phyloP scores from a whole-genome alignment of 2,113 vertebrate genomes.

The Calonectris borealis region DNA sequence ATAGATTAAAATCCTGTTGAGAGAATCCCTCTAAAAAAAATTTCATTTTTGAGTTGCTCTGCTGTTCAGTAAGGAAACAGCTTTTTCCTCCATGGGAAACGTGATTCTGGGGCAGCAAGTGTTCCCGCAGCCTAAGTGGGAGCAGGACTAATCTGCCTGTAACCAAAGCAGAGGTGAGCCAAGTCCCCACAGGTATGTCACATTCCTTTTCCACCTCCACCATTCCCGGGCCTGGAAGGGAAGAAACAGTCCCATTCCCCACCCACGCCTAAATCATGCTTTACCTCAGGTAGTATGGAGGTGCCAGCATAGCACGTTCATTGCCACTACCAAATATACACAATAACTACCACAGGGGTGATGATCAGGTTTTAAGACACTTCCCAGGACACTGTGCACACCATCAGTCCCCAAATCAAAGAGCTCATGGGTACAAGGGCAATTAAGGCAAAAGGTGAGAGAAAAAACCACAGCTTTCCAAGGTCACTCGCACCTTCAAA shows the following conservation, averaged over 20 bases:
- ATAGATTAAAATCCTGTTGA: neutral
- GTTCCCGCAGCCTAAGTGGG: fast-evolving
- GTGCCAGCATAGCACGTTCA: fast-evolving
- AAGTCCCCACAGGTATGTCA: neutral
- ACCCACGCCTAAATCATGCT: neutral
- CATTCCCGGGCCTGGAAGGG: neutral
- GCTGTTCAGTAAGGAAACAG: neutral
- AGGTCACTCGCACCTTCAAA: neutral
- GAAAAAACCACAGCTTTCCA: neutral
- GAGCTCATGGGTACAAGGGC: fast-evolving
- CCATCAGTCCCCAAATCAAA: neutral
- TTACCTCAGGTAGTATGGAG: neutral
- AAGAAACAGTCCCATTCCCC: neutral
- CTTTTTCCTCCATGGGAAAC: neutral
- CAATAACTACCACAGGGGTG: fast-evolving
- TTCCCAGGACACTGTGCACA: neutral
- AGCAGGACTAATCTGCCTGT: neutral
- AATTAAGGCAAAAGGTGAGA: neutral
- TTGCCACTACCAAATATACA: neutral
- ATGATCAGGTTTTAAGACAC: neutral
- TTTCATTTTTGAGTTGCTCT: neutral
- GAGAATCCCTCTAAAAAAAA: neutral
- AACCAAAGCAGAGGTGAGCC: neutral
- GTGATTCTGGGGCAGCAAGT: neutral
- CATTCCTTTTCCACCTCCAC: conserved; percentile 11